These are phyloP conservation scores for Drosophila eohydei DNA, from an alignment of 2,888 invertebrate genomes.

Conservation along the genomic window DNA sequence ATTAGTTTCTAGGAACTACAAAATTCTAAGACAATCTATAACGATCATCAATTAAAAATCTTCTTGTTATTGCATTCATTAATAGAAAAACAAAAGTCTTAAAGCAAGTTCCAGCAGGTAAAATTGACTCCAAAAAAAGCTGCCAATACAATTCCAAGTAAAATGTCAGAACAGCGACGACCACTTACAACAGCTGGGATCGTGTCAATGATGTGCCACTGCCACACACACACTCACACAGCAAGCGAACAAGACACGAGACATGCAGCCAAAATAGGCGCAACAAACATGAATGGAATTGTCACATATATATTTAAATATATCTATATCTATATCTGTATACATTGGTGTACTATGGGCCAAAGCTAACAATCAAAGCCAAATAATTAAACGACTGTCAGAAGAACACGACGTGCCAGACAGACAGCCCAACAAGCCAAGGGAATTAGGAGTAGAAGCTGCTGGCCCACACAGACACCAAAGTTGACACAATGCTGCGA, in stretches of 20 bases:
- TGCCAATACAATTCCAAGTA: slow-evolving; percentile 18
- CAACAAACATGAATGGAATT: slow-evolving; percentile 72
- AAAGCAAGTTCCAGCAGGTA: not conserved
- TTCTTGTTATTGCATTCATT: not conserved
- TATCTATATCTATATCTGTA: not conserved
- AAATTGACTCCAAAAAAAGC: slow-evolving; percentile 11
- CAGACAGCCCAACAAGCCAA: slow-evolving; percentile 38
- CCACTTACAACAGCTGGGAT: slow-evolving; percentile 62
- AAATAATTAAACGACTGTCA: slow-evolving; percentile 81
- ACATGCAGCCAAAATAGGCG: slow-evolving; percentile 57
- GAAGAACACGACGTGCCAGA: slow-evolving; percentile 57
- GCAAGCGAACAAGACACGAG: slow-evolving; percentile 41
- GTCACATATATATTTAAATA: slow-evolving; percentile 31
- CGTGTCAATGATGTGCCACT: slow-evolving; percentile 65
- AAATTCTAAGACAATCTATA: not conserved
- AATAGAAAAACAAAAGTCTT: not conserved
- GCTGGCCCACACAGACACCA: slow-evolving; percentile 58
- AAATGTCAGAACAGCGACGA: slow-evolving; percentile 35
- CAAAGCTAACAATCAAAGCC: slow-evolving; percentile 63
- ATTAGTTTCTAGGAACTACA: not conserved
- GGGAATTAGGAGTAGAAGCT: slow-evolving; percentile 10
- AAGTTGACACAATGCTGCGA: slow-evolving; percentile 80
- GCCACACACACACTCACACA: slow-evolving; percentile 19
- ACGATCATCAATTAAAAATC: not conserved
- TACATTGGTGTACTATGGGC: slow-evolving; percentile 28